Base-by-base conservation (phyloP, 1,140 invertebrate genomes). In the Branchinecta lindahli region DNA sequence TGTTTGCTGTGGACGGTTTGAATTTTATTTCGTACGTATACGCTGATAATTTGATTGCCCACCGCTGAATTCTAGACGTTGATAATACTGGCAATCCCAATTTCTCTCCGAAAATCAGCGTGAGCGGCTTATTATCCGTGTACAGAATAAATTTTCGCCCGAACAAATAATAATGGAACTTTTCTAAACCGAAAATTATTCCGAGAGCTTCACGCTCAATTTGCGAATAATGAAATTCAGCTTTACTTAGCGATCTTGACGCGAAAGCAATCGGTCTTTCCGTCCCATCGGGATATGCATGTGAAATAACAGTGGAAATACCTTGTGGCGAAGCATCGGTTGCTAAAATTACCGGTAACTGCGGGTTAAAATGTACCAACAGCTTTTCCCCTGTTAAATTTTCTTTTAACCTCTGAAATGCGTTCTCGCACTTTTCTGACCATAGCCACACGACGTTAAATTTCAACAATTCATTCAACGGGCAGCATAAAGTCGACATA, bases 141-240 rank as follows among this genome's bases (percentile, higher is more conserved):
- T n/a, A n/a, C n/a, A n/a, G n/a, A n/a, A 72, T 74, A 68, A 83
- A 81, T 44, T 75, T 71, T 8, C 75, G 71, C 8, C 79, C 80
- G 71, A 76, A 81, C 8, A 83, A 68, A 72, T 81, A 84, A 67
- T 83, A 74, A 70, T 83, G 79, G 73, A 84, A 79, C 70, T 76
- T 77, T 65, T 76, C 71, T 0, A 78, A 77, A 7, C 78, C 80
- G 74, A 77, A 84, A 2, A 84, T 68, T 46, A 75, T 70, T n/a
- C 73, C 72, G 2, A 80, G 68, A 44, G 75, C 73, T 73, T 81
- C 80, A 69, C 77, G 76, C 71, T 82, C 80, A 21, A 77, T 79
- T 71, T 81, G 77, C 7, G 74, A 80, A 71, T 80, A 80, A 44
- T 75, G 46, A 65, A 72, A 73, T 74, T 81, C 76, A n/a, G 75